Percentiles rank a stretch among this genome's conserved stretches.
Conservation (phyloP, 1,140 invertebrate genomes). For the Pantala flavescens region DNA sequence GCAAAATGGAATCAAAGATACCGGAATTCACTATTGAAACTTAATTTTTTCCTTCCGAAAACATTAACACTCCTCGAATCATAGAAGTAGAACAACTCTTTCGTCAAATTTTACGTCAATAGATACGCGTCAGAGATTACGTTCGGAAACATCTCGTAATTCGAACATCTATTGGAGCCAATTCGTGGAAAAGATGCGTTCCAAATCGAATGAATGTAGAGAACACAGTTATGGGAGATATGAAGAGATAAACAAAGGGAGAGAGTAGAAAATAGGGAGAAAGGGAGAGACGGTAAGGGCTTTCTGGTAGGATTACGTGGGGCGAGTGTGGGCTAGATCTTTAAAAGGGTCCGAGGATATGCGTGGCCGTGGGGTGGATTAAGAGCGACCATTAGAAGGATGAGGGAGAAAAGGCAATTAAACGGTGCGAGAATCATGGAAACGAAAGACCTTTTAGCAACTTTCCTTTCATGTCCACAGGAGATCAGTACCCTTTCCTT, state of each 20-base stretch:
- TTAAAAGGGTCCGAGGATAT: not conserved
- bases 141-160: too few species aligned
- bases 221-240: not conserved
- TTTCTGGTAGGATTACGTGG: not conserved
- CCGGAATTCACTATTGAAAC: too few species aligned
- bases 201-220: not conserved
- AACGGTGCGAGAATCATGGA: not conserved
- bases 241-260: not conserved
- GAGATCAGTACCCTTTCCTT: not conserved
- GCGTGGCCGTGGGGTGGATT: not conserved
- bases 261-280: not conserved
- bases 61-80: too few species aligned
- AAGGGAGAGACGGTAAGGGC: not conserved
- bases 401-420: constrained; percentile 9
- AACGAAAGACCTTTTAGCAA: not conserved
- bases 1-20: too few species aligned
- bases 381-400: not conserved
- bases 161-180: too few species aligned
- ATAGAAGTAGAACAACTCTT: too few species aligned
- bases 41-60: too few species aligned
- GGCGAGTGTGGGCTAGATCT: not conserved
- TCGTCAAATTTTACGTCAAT: too few species aligned
- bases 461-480: not conserved
- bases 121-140: too few species aligned
- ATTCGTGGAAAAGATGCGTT: too few species aligned